Percentiles rank a stretch among this genome's conserved stretches.
These are phyloP conservation scores for Rhingia campestris DNA, from an alignment of 2,888 invertebrate species.

Conservation along the genomic window DNA sequence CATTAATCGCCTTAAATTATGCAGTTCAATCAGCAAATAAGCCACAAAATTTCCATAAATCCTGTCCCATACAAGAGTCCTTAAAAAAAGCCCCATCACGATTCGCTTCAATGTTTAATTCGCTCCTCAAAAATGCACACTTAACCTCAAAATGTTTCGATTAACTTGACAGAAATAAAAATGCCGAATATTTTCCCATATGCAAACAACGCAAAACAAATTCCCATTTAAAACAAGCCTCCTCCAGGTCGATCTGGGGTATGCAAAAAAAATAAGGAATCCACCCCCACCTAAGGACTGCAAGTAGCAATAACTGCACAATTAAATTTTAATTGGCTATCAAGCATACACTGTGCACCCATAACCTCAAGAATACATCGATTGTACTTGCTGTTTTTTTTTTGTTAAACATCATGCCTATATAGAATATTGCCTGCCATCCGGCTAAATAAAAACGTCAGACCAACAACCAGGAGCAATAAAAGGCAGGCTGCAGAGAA, in stretches of 20 bases:
- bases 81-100: neutral
- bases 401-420: slow-evolving; percentile 1
- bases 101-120: slow-evolving; percentile 29
- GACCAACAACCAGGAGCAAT: slow-evolving; percentile 12
- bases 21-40: neutral
- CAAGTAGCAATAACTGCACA: slow-evolving; percentile 68
- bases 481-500: slow-evolving; percentile 15
- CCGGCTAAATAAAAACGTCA: slow-evolving; percentile 21
- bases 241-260: neutral
- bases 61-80: neutral
- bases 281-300: slow-evolving; percentile 7
- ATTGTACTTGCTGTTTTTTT: slow-evolving; percentile 21
- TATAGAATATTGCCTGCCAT: neutral
- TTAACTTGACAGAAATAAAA: slow-evolving; percentile 11
- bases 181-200: slow-evolving; percentile 6
- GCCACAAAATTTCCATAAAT: slow-evolving; percentile 19
- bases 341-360: slow-evolving; percentile 35
- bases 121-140: slow-evolving; percentile 39
- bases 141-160: slow-evolving; percentile 35
- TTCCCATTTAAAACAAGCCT: slow-evolving; percentile 24
- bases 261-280: neutral
- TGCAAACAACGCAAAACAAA: slow-evolving; percentile 26
- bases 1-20: slow-evolving; percentile 9
- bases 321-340: slow-evolving; percentile 72
- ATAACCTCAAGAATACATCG: slow-evolving; percentile 36